Percentiles rank a stretch among this genome's conserved stretches.
phyloP scores from a whole-genome alignment of 2,888 invertebrate genomes.

The Nymphalis polychloros region DNA sequence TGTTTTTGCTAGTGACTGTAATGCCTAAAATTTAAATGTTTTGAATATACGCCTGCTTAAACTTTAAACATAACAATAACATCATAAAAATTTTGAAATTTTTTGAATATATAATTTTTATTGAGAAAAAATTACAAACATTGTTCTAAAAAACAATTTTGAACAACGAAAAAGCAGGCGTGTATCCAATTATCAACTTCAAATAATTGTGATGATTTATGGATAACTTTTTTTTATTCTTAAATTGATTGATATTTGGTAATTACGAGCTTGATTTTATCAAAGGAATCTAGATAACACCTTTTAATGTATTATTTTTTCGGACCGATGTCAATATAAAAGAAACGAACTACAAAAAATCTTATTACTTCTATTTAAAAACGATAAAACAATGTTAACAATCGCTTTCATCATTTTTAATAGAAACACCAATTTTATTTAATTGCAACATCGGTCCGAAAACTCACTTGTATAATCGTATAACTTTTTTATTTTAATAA shows the following conservation, averaged over 20 bases:
- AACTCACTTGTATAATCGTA: neutral
- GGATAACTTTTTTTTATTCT: neutral
- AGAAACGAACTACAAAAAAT: no score
- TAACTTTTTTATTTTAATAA: neutral
- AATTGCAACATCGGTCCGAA: neutral
- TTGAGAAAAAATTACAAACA: no score
- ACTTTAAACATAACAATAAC: neutral
- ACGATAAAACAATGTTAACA: no score
- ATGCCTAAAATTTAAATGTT: conserved; percentile 1
- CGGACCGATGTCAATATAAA: no score
- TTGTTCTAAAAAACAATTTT: no score
- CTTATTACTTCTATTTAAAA: no score
- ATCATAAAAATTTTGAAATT: neutral
- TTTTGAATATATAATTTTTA: neutral
- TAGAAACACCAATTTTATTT: no score
- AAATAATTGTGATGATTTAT: neutral
- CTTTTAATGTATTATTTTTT: no score
- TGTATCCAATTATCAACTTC: neutral
- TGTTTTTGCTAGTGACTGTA: conserved; percentile 26
- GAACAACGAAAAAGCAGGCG: neutral
- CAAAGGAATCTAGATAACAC: no score
- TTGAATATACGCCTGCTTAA: conserved; percentile 8
- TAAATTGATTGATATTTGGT: neutral
- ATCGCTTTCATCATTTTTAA: no score
- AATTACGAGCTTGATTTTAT: no score